These are phyloP conservation scores for Gallinago nigripennis DNA, from an alignment of 2,797 vertebrate genomes.

Conservation along the genomic window DNA sequence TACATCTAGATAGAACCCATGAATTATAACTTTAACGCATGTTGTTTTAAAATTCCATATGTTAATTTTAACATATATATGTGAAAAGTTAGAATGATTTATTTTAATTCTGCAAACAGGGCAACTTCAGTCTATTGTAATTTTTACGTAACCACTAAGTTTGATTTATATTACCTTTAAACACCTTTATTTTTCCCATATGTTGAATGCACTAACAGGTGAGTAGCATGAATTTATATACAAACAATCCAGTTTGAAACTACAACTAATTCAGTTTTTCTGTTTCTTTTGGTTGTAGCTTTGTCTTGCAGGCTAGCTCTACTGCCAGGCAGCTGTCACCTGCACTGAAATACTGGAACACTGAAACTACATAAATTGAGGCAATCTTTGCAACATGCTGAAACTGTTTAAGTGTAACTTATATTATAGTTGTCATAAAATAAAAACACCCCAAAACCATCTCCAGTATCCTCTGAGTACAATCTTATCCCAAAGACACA, in stretches of 20 bases:
- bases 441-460: not conserved
- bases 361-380: not conserved
- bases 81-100: conserved; percentile 10
- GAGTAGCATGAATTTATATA: not conserved
- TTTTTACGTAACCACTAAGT: not conserved
- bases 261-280: not conserved
- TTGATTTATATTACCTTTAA: not conserved
- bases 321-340: not conserved
- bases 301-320: not conserved
- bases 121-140: not conserved
- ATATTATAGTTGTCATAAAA: not conserved
- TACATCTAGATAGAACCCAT: conserved; percentile 17
- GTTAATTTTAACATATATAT: not conserved
- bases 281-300: not conserved
- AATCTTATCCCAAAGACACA: not conserved
- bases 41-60: not conserved
- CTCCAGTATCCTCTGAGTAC: not conserved
- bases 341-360: not conserved
- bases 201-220: not conserved
- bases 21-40: not conserved
- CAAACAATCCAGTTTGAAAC: not conserved
- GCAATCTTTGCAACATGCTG: not conserved
- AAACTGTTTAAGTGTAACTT: not conserved
- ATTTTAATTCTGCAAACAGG: not conserved
- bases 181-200: not conserved